Evolutionary conservation across 2,888 invertebrate genomes (phyloP), one percentile per base, ranked within the genome.

Genomic region (Autographa pulchrina): DNA sequence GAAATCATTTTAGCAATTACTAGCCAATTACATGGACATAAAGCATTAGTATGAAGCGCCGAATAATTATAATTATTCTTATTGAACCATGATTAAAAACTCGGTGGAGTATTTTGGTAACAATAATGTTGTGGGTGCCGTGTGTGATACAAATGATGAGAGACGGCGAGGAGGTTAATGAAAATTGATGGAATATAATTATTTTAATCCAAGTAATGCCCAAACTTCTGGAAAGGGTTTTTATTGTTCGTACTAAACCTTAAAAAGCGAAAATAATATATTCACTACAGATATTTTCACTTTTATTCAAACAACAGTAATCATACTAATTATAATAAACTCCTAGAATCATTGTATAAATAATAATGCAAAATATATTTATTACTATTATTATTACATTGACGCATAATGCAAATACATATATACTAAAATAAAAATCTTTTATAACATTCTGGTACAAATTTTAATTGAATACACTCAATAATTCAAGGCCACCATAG

Each of bases 101-200:
- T 88, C 82, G 88, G 89, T 86, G 81, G 88, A 90, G 80, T 89
- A 90, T 94, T 94, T 93, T 93, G 91, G 89, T 92, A 94, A 94
- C 91, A 90, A 93, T 94, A 91, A 92, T 91, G 85, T 87, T 88
- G 93, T 94, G 91, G 93, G 93, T 88, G 91, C 76, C 62, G 72
- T 68, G 54, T 35, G 16, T 85, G 89, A 86, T 74, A 0, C 70
- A 88, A 87, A 77, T 72, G 2, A 75, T 13, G 68, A 62, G 83
- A 71, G 74, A 7, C 7, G 72, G 84, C 80, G 80, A 54, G 31
- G 9, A 16, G 25, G 59, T 35, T 58, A 52, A 9, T 8, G 8
- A 48, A 48, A 48, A 5, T 2, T 25, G 25, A 25, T 25, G 25
- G 25, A 25, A 48, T 48, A 7, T 14, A 13, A 8, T 35, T 35